Base-by-base conservation (phyloP, 2,888 invertebrate species). In the Thumatha senex region DNA sequence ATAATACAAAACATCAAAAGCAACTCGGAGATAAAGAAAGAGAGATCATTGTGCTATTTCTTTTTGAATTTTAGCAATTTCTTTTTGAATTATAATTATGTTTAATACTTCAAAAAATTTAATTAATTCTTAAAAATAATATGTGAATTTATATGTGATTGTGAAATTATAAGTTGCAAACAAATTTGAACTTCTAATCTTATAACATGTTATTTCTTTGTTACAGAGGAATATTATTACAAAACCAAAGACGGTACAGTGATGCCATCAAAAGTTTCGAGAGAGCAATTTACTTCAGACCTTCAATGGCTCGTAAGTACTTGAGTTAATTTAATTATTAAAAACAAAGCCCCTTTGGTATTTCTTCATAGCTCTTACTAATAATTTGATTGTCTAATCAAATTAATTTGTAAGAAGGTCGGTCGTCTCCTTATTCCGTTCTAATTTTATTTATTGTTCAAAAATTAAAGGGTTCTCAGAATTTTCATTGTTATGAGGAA, bases 231-330 rank as follows among this genome's bases (percentile, higher is more conserved):
- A 96, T 98, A 79, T 92, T 98, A 78, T 94, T 97, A 72, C 98
- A 98, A 90, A 96, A 97, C 74, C 96, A 96, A 89, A 95, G 96
- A 80, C 94, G 97, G 76, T 95, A 95, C 84, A 95, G 96, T 70
- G 97, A 97, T 82, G 98, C 98, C 58, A 95, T 98, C 78, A 94
- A 95, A 83, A 97, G 97, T 91, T 98, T 98, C 89, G 95, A 96
- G 85, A 94, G 95, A 76, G 98, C 98, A 67, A 97, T 98, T 80
- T 96, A 96, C 86, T 98, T 96, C 91, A 93, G 98, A 85, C 98
- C 98, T 63, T 96, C 97, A 74, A 94, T 98, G 88, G 98, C 98
- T 82, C 93, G 98, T 98, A 93, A 96, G 97, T 96, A 84, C 63
- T 66, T 62, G 46, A 61, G 52, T 64, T 70, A 68, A 70, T 70